Conservation (phyloP, 2,888 invertebrate genomes). For the Euclidia mi region DNA sequence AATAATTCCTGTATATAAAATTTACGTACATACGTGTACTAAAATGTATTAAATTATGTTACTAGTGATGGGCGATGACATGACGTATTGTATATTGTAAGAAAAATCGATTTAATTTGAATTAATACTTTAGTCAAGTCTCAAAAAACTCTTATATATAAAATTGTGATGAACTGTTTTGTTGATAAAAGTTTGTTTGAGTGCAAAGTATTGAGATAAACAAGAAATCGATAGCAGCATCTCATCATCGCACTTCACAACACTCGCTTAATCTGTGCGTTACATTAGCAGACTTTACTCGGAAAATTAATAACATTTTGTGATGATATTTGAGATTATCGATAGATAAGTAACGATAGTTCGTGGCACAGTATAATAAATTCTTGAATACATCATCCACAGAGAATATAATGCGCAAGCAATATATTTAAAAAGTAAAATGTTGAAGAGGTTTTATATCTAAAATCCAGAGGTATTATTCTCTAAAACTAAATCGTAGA, state of each 20-base stretch:
- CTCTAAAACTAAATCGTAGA: conserved; percentile 74
- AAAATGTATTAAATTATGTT: conserved; percentile 12
- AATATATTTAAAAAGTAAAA: conserved; percentile 5
- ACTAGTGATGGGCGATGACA: no score
- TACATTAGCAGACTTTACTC: conserved; percentile 13
- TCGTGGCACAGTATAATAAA: conserved; percentile 10
- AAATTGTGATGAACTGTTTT: no score
- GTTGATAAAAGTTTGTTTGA: no score
- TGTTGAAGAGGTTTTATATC: conserved; percentile 50
- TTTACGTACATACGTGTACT: conserved; percentile 34
- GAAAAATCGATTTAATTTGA: no score
- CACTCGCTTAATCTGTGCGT: conserved; percentile 27
- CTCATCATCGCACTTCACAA: no score
- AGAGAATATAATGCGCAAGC: no score
- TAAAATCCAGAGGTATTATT: conserved; percentile 81
- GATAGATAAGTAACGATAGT: conserved; percentile 11
- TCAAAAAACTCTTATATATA: no score
- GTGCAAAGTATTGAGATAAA: no score
- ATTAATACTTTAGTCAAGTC: no score
- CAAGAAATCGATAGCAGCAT: no score
- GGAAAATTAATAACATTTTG: conserved; percentile 7
- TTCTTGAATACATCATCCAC: no score
- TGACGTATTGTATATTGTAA: no score
- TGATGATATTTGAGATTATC: conserved; percentile 13
- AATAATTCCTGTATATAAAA: conserved; percentile 38